Evolutionary conservation across 1,140 invertebrate species (phyloP).

Genomic region (Tetragnatha versicolor): DNA sequence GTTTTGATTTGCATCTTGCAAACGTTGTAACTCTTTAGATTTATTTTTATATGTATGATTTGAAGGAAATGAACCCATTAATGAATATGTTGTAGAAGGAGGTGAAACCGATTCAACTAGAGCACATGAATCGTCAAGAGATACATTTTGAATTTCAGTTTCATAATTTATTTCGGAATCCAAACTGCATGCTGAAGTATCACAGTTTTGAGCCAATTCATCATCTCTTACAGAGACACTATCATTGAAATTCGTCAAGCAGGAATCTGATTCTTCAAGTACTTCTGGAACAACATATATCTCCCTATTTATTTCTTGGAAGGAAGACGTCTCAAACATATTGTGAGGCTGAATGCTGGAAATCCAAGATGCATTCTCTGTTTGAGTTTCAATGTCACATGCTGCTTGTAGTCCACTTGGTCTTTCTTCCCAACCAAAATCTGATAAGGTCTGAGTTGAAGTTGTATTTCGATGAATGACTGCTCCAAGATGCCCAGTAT

Average conservation of each 20-base stretch:
- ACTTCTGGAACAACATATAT: constrained; percentile 52
- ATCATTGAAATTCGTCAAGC: no score
- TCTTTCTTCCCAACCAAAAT: background rate
- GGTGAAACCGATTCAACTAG: no score
- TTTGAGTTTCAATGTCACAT: constrained; percentile 23
- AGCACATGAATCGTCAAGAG: no score
- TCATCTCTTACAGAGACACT: no score
- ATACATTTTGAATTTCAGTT: no score
- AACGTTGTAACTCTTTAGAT: no score
- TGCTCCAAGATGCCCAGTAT: no score
- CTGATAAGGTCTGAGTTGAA: constrained; percentile 21
- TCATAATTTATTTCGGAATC: background rate
- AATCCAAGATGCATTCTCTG: background rate
- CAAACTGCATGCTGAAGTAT: background rate
- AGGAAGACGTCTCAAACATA: background rate
- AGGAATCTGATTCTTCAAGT: constrained; percentile 29
- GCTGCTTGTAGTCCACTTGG: background rate
- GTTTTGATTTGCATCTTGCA: no score
- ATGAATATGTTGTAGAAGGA: no score
- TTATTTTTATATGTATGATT: no score
- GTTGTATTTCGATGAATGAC: no score
- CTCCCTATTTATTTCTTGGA: constrained; percentile 38
- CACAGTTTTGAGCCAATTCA: background rate
- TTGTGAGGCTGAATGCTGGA: background rate
- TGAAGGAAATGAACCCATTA: no score